phyloP scores from a whole-genome alignment of 2,888 invertebrate species.

The Parascotia fuliginaria region DNA sequence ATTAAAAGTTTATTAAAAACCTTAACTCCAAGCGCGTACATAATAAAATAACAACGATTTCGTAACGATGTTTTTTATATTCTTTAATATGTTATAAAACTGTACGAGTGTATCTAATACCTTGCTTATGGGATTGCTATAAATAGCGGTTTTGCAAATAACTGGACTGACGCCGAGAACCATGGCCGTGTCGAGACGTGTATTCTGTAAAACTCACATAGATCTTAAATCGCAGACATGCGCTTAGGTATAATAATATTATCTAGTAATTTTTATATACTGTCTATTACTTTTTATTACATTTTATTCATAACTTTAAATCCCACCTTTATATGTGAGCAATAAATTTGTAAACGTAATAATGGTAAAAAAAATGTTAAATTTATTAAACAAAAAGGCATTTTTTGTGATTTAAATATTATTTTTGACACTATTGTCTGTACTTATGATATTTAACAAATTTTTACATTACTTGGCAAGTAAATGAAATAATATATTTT shows the following conservation, averaged over 20 bases:
- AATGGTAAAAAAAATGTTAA: too few relatives aligned
- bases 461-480: not conserved
- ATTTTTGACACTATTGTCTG: too few relatives aligned
- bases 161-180: slow-evolving; percentile 75
- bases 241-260: slow-evolving; percentile 25
- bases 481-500: not conserved
- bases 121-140: slow-evolving; percentile 74
- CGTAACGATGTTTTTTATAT: slow-evolving; percentile 21
- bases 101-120: slow-evolving; percentile 57
- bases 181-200: slow-evolving; percentile 65
- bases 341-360: too few relatives aligned
- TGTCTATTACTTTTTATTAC: not conserved
- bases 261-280: not conserved
- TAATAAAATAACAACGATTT: not conserved
- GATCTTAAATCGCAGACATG: slow-evolving; percentile 37
- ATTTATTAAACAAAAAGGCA: too few relatives aligned
- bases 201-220: slow-evolving; percentile 58
- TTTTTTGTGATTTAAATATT: too few relatives aligned
- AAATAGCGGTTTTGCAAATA: slow-evolving; percentile 83
- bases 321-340: too few relatives aligned
- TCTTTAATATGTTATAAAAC: slow-evolving; percentile 21
- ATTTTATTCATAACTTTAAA: too few relatives aligned
- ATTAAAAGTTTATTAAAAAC: not conserved
- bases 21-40: not conserved
- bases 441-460: not conserved